These are phyloP conservation scores for Etheostoma spectabile DNA, from an alignment of 2,113 vertebrate species.

Conservation along the genomic window DNA sequence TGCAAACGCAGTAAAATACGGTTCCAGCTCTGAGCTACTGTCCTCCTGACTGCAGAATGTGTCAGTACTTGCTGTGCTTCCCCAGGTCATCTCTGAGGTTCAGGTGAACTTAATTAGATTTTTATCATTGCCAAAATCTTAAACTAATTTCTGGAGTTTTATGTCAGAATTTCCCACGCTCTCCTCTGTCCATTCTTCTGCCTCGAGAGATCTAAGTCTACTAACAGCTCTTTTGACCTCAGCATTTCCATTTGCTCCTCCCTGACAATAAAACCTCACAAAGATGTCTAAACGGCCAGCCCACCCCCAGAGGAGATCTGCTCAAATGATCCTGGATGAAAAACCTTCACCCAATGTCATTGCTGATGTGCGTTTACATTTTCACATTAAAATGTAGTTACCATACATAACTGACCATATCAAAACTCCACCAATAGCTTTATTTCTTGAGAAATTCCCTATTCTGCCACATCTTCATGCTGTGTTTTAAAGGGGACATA, in stretches of 20 bases:
- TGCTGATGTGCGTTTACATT: not conserved
- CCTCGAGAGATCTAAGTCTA: not conserved
- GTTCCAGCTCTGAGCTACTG: conserved; percentile 87
- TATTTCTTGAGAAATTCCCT: not conserved
- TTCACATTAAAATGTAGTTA: not conserved
- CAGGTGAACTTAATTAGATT: conserved; percentile 4
- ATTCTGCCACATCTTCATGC: not conserved
- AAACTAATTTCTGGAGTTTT: not conserved
- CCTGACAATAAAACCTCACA: conserved; percentile 70
- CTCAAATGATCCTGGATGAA: not conserved
- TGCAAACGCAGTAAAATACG: conserved; percentile 88
- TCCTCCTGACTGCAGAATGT: conserved; percentile 88
- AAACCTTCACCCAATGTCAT: not conserved
- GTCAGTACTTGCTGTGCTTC: conserved; percentile 84
- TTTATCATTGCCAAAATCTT: not conserved
- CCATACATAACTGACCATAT: not conserved
- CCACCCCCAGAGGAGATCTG: not conserved
- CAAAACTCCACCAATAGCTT: not conserved
- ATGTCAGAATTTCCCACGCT: not conserved
- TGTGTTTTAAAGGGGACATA: not conserved
- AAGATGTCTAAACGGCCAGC: not conserved
- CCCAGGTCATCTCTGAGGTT: conserved; percentile 86
- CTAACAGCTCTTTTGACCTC: conserved; percentile 19
- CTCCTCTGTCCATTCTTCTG: not conserved
- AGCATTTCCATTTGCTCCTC: conserved; percentile 49